Conservation (phyloP, 2,797 vertebrate genomes). For the Molossus molossus region DNA sequence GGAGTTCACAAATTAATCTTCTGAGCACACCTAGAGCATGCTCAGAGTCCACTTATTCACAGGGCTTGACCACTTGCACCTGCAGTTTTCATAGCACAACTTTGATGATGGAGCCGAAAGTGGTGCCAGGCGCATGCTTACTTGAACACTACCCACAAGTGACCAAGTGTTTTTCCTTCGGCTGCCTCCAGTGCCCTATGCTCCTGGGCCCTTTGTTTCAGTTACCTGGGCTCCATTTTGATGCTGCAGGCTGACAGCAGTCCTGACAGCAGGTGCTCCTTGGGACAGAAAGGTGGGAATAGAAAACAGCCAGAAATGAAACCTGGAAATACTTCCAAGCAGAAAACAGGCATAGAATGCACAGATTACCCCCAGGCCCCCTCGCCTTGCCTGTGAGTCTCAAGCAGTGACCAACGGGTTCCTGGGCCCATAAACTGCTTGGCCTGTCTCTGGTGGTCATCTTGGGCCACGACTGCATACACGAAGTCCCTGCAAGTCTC, state of each 20-base stretch:
- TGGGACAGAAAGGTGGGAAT: slow-evolving; percentile 82
- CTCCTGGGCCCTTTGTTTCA: slow-evolving; percentile 82
- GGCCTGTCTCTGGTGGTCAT: slow-evolving; percentile 3
- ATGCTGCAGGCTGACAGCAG: slow-evolving; percentile 83
- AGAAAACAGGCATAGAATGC: slow-evolving; percentile 73
- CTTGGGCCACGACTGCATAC: background rate
- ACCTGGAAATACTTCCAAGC: slow-evolving; percentile 74
- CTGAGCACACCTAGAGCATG: slow-evolving; percentile 85
- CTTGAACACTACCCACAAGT: slow-evolving; percentile 63
- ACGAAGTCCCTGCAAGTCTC: slow-evolving; percentile 63
- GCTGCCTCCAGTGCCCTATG: slow-evolving; percentile 67
- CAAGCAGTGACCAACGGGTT: background rate
- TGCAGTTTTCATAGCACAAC: slow-evolving; percentile 87
- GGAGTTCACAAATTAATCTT: slow-evolving; percentile 90
- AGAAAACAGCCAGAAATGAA: slow-evolving; percentile 85
- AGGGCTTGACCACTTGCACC: slow-evolving; percentile 87
- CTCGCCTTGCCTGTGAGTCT: slow-evolving; percentile 18
- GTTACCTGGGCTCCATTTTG: slow-evolving; percentile 76
- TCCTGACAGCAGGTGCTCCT: slow-evolving; percentile 77
- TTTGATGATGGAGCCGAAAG: slow-evolving; percentile 84
- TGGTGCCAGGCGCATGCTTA: slow-evolving; percentile 56
- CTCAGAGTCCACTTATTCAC: slow-evolving; percentile 83
- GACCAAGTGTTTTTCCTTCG: slow-evolving; percentile 12
- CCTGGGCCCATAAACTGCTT: background rate
- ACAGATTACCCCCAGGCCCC: background rate